Evolutionary conservation across 2,113 vertebrate genomes (phyloP), one percentile per base, ranked within the genome.

Genomic region (Gymnocephalus cernua): DNA sequence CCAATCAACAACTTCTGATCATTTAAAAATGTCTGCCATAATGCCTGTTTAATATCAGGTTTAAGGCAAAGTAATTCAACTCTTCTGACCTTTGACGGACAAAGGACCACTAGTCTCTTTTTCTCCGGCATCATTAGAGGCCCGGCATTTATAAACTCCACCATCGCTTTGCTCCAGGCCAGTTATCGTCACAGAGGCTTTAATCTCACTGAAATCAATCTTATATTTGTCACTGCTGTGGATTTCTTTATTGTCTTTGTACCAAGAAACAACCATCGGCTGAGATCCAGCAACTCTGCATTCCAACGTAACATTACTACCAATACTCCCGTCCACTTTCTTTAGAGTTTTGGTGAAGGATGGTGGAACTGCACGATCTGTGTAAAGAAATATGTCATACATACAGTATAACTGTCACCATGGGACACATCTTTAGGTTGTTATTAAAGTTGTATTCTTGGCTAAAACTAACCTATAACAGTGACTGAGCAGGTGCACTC

Each of bases 261-360:
- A 97, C 98, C 98, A 99, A 85, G 95, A 96, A 23, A 98, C 76
- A 3, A 88, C 94, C 93, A 99, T 96, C 0, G 98, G 97, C 88
- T 98, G 96, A 64, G 98, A 99, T 50, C 98, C 98, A 79, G 96
- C 95, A 27, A 98, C 95, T 92, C 96, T 97, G 94, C 98, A 98
- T 74, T 99, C 97, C 91, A 99, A 71, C 3, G 83, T 95, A 45
- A 96, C 94, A 0, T 91, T 78, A 4, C 91, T 71, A 3, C 88
- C 95, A 80, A 98, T 72, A 35, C 94, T 85, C 1, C 94, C 97
- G 76, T 97, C 96, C 77, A 95, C 87, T 10, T 97, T 98, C 93
- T 96, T 96, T 78, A 99, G 94, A 75, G 91, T 90, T 94, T 96
- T 99, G 82, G 96, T 97, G 84, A 99, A 99, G 83, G 96, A 96